Evolutionary conservation across 2,888 invertebrate species (phyloP), one percentile per base, ranked within the genome.

Genomic region (Prosopocoilus inquinatus): DNA sequence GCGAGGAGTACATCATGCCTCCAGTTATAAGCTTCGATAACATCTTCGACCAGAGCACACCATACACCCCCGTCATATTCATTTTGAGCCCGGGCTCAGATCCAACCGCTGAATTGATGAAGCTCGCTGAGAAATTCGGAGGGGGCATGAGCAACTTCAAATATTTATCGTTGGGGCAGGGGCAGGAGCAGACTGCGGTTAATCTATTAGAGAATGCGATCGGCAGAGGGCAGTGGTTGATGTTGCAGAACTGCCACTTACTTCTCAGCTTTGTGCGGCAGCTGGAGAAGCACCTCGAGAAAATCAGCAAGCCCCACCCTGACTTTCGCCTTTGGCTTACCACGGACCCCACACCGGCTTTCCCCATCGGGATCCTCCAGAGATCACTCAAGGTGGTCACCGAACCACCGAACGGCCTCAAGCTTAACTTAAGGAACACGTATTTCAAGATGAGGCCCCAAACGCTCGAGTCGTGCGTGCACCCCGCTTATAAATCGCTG

Each of bases 1-100:
- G 93, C 41, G 91, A 92, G 76, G 87, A 89, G 73, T 96, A 87
- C 71, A 89, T 95, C 57, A 93, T 91, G 48, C 93, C 96, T 12
- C 94, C 95, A 0, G 89, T 90, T 48, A 84, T 89, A 67, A 94
- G 91, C 70, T 85, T 93, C 66, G 88, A 91, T 61, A 83, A 85
- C 68, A 91, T 96, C 66, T 91, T 83, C 71, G 91, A 94, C 60
- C 94, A 94, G 74, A 92, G 92, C 53, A 85, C 87, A 0, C 86
- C 91, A 1, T 82, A 78, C 12, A 94, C 90, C 34, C 96, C 96
- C 0, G 90, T 96, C 2, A 90, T 96, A 64, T 96, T 97, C 72
- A 91, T 96, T 61, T 80, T 96, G 45, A 95, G 95, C 62, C 94
- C 96, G 9, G 96, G 96, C 1, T 94, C 95, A 0, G 95, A 97